These are phyloP conservation scores for Heliornis fulica DNA, from an alignment of 2,113 vertebrate genomes.

Conservation along the genomic window DNA sequence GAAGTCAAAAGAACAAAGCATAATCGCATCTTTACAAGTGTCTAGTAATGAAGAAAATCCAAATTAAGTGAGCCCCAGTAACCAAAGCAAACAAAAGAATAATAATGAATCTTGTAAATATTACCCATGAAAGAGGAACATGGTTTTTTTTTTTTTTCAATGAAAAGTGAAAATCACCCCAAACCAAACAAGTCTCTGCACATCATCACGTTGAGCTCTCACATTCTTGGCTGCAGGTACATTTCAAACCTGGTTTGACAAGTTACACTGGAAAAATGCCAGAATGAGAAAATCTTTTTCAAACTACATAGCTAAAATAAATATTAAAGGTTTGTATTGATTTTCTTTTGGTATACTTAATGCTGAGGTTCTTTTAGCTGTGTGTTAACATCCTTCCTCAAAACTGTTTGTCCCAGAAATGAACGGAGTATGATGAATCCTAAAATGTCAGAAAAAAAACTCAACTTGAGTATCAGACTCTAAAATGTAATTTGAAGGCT, in stretches of 20 bases:
- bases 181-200: conserved; percentile 77
- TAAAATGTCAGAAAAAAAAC: background rate
- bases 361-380: background rate
- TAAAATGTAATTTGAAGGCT: background rate
- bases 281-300: conserved; percentile 53
- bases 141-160: conserved; percentile 73
- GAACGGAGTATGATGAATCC: background rate
- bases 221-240: conserved; percentile 67
- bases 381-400: background rate
- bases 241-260: conserved; percentile 77
- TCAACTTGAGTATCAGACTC: background rate
- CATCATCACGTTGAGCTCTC: conserved; percentile 48
- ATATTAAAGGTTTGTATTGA: background rate
- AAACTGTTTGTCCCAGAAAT: background rate
- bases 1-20: conserved; percentile 28
- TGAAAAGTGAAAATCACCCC: conserved; percentile 74
- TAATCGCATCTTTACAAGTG: conserved; percentile 38
- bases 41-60: conserved; percentile 58
- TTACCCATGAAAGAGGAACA: conserved; percentile 64
- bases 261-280: conserved; percentile 65
- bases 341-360: background rate
- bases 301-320: conserved; percentile 8
- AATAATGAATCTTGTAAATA: conserved; percentile 60
- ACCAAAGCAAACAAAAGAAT: conserved; percentile 78
- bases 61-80: conserved; percentile 66